Base-by-base conservation (phyloP, 2,113 vertebrate species). In the Podarcis cretensis region DNA sequence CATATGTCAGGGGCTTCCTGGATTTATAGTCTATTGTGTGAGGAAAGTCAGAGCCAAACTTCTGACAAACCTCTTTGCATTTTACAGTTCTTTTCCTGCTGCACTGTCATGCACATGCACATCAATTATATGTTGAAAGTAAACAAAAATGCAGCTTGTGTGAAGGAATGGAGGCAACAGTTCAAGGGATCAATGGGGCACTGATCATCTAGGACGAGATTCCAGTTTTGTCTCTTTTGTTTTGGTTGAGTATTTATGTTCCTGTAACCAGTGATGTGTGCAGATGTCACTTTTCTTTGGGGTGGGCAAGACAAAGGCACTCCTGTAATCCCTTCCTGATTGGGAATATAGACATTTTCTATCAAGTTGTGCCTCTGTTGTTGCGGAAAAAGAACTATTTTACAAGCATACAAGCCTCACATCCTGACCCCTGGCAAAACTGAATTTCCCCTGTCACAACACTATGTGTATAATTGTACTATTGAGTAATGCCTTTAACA, bases 61-160 rank as follows among this genome's bases (percentile, higher is more conserved):
- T 1, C 23, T 12, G 1, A 0, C 0, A 1, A 85, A 27, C 66
- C n/a, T 84, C 59, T 54, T 48, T 71, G 82, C 43, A 27, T 87
- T 88, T 66, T 71, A 43, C 54, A 14, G 3, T 0, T 3, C 23
- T 30, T 73, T 27, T 18, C 23, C 1, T 25, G 3, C 2, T 6
- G 16, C 65, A 32, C 37, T 13, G 6, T 8, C 3, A 6, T 9
- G 73, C 68, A 4, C 3, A 6, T 9, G 73, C 68, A 4, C 1
- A 5, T 20, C 66, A 48, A 83, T 30, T 30, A 30, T 43, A 43
- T 27, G 35, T 32, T 3, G 32, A 30, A 83, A 84, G 40, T 40
- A n/a, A 84, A 84, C 16, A 68, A 20, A 21, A 30, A 73, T 48
- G 32, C 63, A 74, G 75, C 32, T 81, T 75, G 40, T 71, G 30